These are phyloP conservation scores for Axis porcinus DNA, from an alignment of 2,113 vertebrate species.

Conservation along the genomic window DNA sequence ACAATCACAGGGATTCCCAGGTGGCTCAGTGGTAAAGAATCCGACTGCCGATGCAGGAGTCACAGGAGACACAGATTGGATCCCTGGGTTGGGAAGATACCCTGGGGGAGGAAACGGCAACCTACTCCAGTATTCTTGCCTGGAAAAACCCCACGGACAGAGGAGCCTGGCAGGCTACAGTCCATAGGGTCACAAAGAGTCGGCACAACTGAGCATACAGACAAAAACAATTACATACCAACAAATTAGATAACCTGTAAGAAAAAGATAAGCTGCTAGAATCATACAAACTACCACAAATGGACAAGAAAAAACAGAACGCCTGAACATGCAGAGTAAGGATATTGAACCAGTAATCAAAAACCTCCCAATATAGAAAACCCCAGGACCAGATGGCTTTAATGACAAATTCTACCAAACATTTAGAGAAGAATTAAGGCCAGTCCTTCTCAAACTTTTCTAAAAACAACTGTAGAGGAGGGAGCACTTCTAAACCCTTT, in stretches of 20 bases:
- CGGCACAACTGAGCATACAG: neutral
- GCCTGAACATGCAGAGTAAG: neutral
- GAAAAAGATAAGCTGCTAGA: neutral
- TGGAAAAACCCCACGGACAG: neutral
- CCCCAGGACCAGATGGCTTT: neutral
- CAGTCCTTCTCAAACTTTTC: neutral
- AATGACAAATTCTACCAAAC: neutral
- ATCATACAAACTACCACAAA: neutral
- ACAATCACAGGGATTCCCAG: neutral
- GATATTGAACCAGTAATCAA: neutral
- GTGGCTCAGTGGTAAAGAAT: neutral
- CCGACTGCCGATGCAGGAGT: neutral
- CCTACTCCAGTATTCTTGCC: neutral
- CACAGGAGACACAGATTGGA: neutral
- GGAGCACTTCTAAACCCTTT: neutral
- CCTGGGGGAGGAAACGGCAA: neutral
- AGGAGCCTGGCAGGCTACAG: neutral
- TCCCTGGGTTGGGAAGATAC: neutral
- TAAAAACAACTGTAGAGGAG: neutral
- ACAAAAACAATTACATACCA: neutral
- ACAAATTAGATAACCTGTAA: neutral
- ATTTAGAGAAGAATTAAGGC: neutral
- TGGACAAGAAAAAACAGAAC: neutral
- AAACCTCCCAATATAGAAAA: neutral
- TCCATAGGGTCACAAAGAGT: neutral